Conservation (phyloP, 2,888 invertebrate species). For the Thymelicus sylvestris region DNA sequence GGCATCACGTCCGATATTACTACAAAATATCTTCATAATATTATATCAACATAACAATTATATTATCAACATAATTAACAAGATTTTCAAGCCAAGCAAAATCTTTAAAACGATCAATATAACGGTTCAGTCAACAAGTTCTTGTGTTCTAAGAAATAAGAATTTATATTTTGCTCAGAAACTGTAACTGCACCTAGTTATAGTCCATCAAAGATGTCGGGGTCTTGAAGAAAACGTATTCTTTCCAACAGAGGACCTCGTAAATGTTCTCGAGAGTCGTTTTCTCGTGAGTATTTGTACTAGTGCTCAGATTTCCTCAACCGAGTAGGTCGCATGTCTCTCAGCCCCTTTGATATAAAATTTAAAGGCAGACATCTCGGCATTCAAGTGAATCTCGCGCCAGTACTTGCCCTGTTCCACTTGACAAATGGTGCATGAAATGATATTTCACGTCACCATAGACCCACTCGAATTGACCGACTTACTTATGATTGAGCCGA, state of each 20-base stretch:
- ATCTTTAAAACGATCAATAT: too few species aligned
- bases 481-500: slow-evolving; percentile 14
- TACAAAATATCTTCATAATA: too few species aligned
- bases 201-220: not conserved
- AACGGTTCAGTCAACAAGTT: not conserved
- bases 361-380: slow-evolving; percentile 29
- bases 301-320: slow-evolving; percentile 11
- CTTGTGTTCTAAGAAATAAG: not conserved
- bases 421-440: slow-evolving; percentile 72
- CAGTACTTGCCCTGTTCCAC: slow-evolving; percentile 63
- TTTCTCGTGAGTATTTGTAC: slow-evolving; percentile 5
- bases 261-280: slow-evolving; percentile 2
- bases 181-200: not conserved
- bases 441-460: slow-evolving; percentile 69
- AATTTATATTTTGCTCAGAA: not conserved
- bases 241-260: not conserved
- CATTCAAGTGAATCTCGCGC: slow-evolving; percentile 52
- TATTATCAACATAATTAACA: too few species aligned
- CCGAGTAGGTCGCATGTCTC: slow-evolving; percentile 26
- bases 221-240: not conserved
- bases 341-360: slow-evolving; percentile 33
- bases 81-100: too few species aligned
- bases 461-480: slow-evolving; percentile 44
- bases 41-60: too few species aligned
- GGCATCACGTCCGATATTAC: too few species aligned